These are phyloP conservation scores for Ditylenchus dipsaci DNA, from an alignment of 1,140 invertebrate species.

Conservation along the genomic window DNA sequence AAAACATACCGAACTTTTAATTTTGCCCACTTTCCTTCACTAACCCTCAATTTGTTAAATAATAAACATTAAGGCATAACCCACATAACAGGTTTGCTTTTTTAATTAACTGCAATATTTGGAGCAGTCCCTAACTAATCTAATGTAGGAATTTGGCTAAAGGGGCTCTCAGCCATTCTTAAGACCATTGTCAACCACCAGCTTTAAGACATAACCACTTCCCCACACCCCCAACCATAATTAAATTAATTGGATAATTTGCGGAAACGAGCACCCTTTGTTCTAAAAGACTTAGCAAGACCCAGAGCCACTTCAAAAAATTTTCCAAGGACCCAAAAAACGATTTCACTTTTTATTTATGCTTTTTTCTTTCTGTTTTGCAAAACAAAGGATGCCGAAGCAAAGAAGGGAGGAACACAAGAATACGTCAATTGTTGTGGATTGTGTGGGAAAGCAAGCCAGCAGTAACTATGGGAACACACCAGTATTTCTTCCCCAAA, in stretches of 20 bases:
- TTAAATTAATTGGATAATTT: conserved; percentile 3
- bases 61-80: too few relatives aligned
- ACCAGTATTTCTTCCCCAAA: too few relatives aligned
- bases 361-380: too few relatives aligned
- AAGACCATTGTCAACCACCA: too few relatives aligned
- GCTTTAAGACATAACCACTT: too few relatives aligned
- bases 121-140: neutral
- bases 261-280: neutral
- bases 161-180: too few relatives aligned
- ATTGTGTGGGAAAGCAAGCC: neutral
- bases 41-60: too few relatives aligned
- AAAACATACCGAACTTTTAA: too few relatives aligned
- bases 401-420: neutral
- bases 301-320: neutral
- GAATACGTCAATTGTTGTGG: neutral
- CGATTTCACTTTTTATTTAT: neutral
- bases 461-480: conserved; percentile 8
- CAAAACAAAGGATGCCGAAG: too few relatives aligned
- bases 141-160: neutral
- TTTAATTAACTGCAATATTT: conserved; percentile 1
- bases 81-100: neutral
- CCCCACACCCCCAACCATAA: neutral
- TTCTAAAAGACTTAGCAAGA: conserved; percentile 1
- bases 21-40: too few relatives aligned
- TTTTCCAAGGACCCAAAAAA: neutral